These are phyloP conservation scores for Gymnodraco acuticeps DNA, from an alignment of 2,797 vertebrate genomes.

Conservation along the genomic window DNA sequence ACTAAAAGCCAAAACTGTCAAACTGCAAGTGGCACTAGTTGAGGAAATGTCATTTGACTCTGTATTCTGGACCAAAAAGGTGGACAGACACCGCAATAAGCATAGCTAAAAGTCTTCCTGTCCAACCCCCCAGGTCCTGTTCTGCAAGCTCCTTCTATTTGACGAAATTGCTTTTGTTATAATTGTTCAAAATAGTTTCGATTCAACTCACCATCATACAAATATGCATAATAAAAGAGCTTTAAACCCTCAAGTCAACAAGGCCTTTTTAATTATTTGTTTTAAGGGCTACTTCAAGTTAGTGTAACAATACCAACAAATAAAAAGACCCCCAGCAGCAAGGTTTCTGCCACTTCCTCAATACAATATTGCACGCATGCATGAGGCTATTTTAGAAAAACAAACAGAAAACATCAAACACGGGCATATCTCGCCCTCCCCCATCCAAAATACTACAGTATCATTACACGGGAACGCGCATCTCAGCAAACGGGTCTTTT, in stretches of 20 bases:
- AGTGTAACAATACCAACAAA: conserved; percentile 5
- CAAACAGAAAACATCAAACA: conserved; percentile 59
- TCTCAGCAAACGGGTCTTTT: conserved; percentile 60
- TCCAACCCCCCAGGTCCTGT: background rate
- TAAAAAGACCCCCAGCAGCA: conserved; percentile 29
- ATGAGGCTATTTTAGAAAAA: conserved; percentile 47
- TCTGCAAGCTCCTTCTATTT: background rate
- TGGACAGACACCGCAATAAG: background rate
- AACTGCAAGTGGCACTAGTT: background rate
- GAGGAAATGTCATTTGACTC: too few relatives aligned
- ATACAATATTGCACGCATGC: conserved; percentile 67
- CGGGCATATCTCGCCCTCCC: conserved; percentile 61
- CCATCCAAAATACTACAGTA: conserved; percentile 82
- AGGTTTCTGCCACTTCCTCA: conserved; percentile 70
- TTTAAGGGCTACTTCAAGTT: conserved; percentile 15
- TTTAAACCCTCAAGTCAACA: background rate
- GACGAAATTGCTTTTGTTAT: background rate
- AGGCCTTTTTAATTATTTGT: background rate
- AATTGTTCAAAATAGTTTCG: background rate
- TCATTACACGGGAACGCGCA: conserved; percentile 74
- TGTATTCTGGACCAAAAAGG: too few relatives aligned
- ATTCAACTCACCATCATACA: background rate
- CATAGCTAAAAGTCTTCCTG: background rate
- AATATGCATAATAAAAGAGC: background rate
- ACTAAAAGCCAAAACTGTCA: background rate